These are phyloP conservation scores for Amiota communis DNA, from an alignment of 2,888 invertebrate species.

Conservation along the genomic window DNA sequence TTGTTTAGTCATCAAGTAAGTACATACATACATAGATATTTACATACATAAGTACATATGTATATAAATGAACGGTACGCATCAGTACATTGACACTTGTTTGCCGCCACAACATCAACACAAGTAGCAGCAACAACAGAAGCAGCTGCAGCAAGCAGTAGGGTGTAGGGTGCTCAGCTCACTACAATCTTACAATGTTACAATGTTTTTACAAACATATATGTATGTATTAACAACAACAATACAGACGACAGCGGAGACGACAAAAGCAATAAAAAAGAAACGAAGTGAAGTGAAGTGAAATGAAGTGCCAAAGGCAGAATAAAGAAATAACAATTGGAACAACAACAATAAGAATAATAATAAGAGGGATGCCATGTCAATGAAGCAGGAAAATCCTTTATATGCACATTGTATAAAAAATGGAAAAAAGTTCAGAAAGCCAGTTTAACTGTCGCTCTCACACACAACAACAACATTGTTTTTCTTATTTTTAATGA, in stretches of 20 bases:
- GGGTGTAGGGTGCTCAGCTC: not conserved
- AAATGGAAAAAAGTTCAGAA: too few relatives aligned
- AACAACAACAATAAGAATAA: slow-evolving; percentile 17
- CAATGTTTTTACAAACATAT: too few relatives aligned
- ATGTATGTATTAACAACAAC: too few relatives aligned
- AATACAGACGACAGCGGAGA: too few relatives aligned
- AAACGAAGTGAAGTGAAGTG: too few relatives aligned
- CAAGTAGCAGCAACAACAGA: slow-evolving; percentile 31
- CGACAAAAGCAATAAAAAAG: too few relatives aligned
- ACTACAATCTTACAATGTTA: too few relatives aligned
- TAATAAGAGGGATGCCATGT: slow-evolving; percentile 18
- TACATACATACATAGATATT: not conserved
- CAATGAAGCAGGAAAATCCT: too few relatives aligned
- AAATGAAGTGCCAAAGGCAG: not conserved
- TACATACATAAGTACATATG: not conserved
- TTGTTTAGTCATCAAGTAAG: too few relatives aligned
- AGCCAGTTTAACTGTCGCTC: too few relatives aligned
- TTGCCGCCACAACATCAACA: slow-evolving; percentile 32
- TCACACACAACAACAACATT: slow-evolving; percentile 1
- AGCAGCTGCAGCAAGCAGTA: not conserved
- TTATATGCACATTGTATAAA: too few relatives aligned
- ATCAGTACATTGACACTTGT: slow-evolving; percentile 39
- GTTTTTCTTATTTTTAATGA: slow-evolving; percentile 38
- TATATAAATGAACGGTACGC: too few relatives aligned
- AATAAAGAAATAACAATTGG: not conserved